Evolutionary conservation across 2,888 invertebrate species (phyloP), one percentile per base, ranked within the genome.

Genomic region (Pemphredon lugubris): DNA sequence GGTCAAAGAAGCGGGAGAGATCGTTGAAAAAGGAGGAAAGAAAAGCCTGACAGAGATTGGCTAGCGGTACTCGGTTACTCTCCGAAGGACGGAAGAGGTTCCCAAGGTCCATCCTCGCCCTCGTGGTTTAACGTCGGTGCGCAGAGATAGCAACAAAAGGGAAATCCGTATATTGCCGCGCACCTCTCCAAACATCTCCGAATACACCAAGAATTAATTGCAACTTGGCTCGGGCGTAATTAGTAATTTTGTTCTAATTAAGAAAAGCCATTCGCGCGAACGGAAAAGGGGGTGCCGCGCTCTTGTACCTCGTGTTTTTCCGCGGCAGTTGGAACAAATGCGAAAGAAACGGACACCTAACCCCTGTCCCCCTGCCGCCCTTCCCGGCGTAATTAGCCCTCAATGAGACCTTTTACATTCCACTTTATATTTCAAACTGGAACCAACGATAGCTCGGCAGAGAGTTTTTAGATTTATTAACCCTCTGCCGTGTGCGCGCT

Each of bases 211-310:
- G 74, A 80, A 79, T 78, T 71, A 80, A 79, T 79, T 68, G 57
- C 48, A 45, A 20, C 59, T 55, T 40, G 51, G 14, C 30, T 32
- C 32, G 39, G 34, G 53, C 34, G 74, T 80, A 78, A 78, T 78
- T 80, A 80, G 77, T 74, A 70, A 78, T 80, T 73, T 71, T 67
- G 70, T 67, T 61, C 74, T 70, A 78, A 78, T 78, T 80, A 80
- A 69, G 64, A 58, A 51, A 63, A 53, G 66, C 59, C 59, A 53
- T 42, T 59, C 50, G 39, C 34, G 45, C n/a, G 48, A 23, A 34
- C 13, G 45, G 47, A 45, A 64, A 42, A 14, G 23, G 32, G 37
- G 37, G 2, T 23, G 34, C 4, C 9, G 7, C 5, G 6, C n/a
- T n/a, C n/a, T n/a, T 14, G 40, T 16, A 4, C 40, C 11, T 11